These are phyloP conservation scores for Charanyca ferruginea DNA, from an alignment of 2,888 invertebrate genomes.

Conservation along the genomic window DNA sequence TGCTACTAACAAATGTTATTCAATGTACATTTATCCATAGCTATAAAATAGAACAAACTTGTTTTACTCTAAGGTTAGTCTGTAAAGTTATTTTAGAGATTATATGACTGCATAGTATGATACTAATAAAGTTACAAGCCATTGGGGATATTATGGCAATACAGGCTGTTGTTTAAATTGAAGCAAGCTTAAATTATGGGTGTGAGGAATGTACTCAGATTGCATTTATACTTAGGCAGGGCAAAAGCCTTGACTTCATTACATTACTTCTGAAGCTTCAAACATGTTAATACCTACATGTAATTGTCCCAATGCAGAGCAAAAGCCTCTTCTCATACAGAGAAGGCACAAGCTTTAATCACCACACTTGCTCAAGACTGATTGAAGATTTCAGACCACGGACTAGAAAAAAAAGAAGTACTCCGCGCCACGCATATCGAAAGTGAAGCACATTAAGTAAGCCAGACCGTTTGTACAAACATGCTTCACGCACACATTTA, in stretches of 20 bases:
- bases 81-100: slow-evolving; percentile 53
- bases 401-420: too few species aligned
- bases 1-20: slow-evolving; percentile 6
- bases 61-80: slow-evolving; percentile 50
- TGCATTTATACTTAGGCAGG: neutral
- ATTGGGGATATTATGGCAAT: slow-evolving; percentile 8
- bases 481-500: too few species aligned
- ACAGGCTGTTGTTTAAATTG: slow-evolving; percentile 23
- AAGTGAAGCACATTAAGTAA: too few species aligned
- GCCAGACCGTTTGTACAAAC: too few species aligned
- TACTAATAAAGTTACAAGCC: slow-evolving; percentile 25
- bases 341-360: too few species aligned
- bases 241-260: neutral
- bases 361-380: too few species aligned
- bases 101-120: slow-evolving; percentile 62
- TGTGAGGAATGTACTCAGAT: neutral
- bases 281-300: too few species aligned
- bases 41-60: slow-evolving; percentile 60
- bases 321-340: too few species aligned
- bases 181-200: slow-evolving; percentile 7
- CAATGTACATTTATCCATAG: slow-evolving; percentile 16
- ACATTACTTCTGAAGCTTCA: neutral
- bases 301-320: too few species aligned
- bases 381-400: too few species aligned
- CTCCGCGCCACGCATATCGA: too few species aligned